Evolutionary conservation across 2,113 vertebrate genomes (phyloP), one percentile per base, ranked within the genome.

Genomic region (Takifugu bimaculatus): DNA sequence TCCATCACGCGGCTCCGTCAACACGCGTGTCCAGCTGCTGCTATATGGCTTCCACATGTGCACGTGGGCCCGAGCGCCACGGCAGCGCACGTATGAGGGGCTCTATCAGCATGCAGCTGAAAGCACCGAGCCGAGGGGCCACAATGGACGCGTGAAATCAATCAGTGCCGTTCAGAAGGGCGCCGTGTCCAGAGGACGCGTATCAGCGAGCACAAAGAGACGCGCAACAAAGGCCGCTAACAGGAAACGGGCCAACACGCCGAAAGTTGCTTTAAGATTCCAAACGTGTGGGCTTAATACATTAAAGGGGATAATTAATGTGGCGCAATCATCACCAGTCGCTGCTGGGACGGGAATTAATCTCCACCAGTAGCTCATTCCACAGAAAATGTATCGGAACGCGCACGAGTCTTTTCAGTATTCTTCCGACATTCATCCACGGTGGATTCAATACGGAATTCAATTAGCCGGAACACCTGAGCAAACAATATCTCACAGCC

Each of bases 391-490:
- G 74, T 70, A 81, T 74, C 63, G 74, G 70, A 81, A 76, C 84
- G 70, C 67, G 68, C 80, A 68, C 11, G 56, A 69, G 60, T 74
- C 72, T 68, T 80, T 84, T 85, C 79, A 80, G 73, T 82, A 85
- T 81, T 79, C 80, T 57, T 64, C 61, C 74, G 57, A 83, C 78
- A 85, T 87, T 86, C 82, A 81, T 80, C 74, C 77, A 50, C 68
- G 63, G 68, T 54, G 79, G 84, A 88, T 89, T 80, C 85, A 89
- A 86, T 87, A 77, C 63, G 77, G 80, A 86, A 91, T 89, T 90
- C 85, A 91, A 91, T 91, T 90, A 86, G 66, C 72, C 79, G 71
- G 75, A 90, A 91, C 90, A 91, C 88, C 90, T 92, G 90, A 91
- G 86, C 88, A 91, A 91, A 92, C 89, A 89, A 85, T 89, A 87